A percentile compares a stretch with the other conserved stretches of the same genome.
Conservation (phyloP, 2,113 vertebrate species). For the Cyprinodon variegatus region DNA sequence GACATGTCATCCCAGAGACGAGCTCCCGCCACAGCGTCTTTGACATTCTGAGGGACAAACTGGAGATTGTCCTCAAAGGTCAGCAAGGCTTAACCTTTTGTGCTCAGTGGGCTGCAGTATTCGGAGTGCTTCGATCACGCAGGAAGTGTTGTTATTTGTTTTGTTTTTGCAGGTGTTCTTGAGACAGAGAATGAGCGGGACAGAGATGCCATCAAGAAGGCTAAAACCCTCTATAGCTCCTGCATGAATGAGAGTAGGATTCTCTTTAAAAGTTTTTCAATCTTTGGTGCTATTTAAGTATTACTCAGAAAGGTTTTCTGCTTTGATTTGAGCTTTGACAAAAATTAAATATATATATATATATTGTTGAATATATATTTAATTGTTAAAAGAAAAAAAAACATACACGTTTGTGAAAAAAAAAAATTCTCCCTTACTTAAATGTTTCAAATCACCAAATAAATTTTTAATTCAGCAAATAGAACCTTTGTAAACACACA, state of each 20-base stretch:
- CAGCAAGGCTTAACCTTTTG: slow-evolving; percentile 32
- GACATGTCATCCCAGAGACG: slow-evolving; percentile 93
- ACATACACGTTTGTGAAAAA: too few species aligned
- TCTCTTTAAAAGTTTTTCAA: neutral
- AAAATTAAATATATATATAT: neutral
- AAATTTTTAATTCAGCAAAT: too few species aligned
- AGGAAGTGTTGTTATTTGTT: slow-evolving; percentile 21
- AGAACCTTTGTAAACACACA: too few species aligned
- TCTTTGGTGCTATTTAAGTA: neutral
- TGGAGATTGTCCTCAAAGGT: slow-evolving; percentile 97
- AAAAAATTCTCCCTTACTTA: too few species aligned
- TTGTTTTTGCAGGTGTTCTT: slow-evolving; percentile 84
- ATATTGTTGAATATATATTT: too few species aligned
- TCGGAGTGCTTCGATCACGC: slow-evolving; percentile 22
- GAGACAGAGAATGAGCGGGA: slow-evolving; percentile 82
- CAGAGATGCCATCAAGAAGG: slow-evolving; percentile 90
- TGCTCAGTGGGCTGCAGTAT: slow-evolving; percentile 40
- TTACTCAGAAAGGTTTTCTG: neutral
- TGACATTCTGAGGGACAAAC: slow-evolving; percentile 91
- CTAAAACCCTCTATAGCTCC: slow-evolving; percentile 91
- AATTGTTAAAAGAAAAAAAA: too few species aligned
- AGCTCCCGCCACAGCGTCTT: slow-evolving; percentile 94
- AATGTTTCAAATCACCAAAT: too few species aligned
- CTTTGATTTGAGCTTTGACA: neutral
- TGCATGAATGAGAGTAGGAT: slow-evolving; percentile 96